Base-by-base conservation (phyloP, 1,140 invertebrate species). In the Meloidogyne exigua region DNA sequence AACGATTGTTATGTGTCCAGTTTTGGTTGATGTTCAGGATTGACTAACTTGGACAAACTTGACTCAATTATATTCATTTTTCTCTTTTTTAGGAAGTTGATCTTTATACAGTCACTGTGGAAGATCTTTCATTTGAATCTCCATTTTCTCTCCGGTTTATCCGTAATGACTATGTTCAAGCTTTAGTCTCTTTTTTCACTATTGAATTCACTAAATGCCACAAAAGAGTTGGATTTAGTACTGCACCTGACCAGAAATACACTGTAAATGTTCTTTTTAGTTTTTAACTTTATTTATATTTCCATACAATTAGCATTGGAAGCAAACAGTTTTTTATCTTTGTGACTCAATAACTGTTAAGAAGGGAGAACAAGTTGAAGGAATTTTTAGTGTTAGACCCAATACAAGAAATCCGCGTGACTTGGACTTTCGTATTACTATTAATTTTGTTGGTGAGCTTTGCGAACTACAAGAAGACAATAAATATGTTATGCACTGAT, bases 201-300 rank as follows among this genome's bases (percentile, higher is more conserved):
- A 95, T 99, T 77, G 96, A 99, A 89, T 99, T 99, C 89, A 95
- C 95, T 23, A 96, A 98, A 89, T 99, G 95, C 85, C 97, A 99
- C 90, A 99, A 98, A 89, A 90, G 94, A 28, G 93, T 95, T 78
- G 95, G 96, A n/a, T 99, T 99, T 89, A 98, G 95, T 80, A 99
- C 97, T 81, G 90, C 91, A 1, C 97, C 97, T 0, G 95, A 98
- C 86, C 92, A 94, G 4, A 93, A 93, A 7, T 98, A 99, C 88
- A 99, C 97, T 5, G 69, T 71, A 10, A 96, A 99, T 87, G 99
- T 96, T 96, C 99, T 99, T 89, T 21, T 21, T 72, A 49, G 18
- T 18, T 68, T 5, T 15, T 15, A 32, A 70, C 23, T n/a, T 7
- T 68, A 36, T 25, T 21, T 32, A 32, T 32, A 64, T 73, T 73